Conservation (phyloP, 2,113 vertebrate species). For the Chloropsis hardwickii region DNA sequence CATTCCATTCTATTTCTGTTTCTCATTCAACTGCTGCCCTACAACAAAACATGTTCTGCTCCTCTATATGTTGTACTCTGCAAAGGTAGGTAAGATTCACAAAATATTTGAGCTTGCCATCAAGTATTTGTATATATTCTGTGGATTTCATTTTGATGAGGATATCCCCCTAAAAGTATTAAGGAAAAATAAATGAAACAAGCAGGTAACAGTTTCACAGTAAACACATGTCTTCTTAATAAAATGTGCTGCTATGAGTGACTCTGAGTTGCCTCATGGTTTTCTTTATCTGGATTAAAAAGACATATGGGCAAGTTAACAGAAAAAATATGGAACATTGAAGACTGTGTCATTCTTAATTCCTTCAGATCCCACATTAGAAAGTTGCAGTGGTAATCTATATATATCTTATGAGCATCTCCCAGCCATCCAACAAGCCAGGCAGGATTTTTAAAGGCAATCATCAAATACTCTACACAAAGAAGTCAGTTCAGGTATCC, state of each 20-base stretch:
- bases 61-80: background rate
- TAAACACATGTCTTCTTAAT: background rate
- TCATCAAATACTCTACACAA: background rate
- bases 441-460: background rate
- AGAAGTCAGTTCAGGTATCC: background rate
- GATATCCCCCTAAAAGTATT: background rate
- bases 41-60: background rate
- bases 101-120: background rate
- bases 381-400: background rate
- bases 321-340: background rate
- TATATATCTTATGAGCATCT: background rate
- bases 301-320: background rate
- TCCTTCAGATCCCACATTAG: background rate
- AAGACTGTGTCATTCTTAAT: background rate
- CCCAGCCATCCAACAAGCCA: background rate
- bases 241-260: background rate
- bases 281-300: background rate
- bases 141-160: background rate
- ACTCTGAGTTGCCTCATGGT: background rate
- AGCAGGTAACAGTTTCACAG: background rate
- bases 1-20: background rate
- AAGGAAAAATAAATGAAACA: background rate
- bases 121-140: background rate
- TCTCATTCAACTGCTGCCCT: background rate
- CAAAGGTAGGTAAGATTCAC: background rate